Conservation (phyloP, 2,888 invertebrate species). For the Cotesia congregata region DNA sequence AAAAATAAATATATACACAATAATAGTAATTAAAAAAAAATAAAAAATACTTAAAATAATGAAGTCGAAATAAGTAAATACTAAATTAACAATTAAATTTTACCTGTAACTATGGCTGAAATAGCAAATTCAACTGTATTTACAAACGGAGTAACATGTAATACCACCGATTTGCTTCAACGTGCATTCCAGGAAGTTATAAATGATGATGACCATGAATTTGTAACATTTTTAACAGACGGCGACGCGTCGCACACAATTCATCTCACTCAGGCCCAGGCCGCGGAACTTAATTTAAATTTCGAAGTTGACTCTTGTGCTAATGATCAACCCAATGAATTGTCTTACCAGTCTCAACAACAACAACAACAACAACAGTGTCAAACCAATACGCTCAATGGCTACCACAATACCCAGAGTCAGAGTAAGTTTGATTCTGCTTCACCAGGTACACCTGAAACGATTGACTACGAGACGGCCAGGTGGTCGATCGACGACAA, state of each 20-base stretch:
- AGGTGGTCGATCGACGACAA: slow-evolving; percentile 27
- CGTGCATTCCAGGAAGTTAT: slow-evolving; percentile 66
- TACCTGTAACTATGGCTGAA: slow-evolving; percentile 55
- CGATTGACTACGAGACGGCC: slow-evolving; percentile 10
- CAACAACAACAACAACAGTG: slow-evolving; percentile 36
- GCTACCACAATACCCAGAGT: slow-evolving; percentile 27
- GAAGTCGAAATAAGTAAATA: slow-evolving; percentile 16
- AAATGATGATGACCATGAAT: slow-evolving; percentile 60
- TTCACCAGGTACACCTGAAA: background rate
- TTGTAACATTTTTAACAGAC: slow-evolving; percentile 63
- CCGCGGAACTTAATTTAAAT: slow-evolving; percentile 65
- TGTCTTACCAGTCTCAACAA: slow-evolving; percentile 46
- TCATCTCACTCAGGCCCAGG: slow-evolving; percentile 66
- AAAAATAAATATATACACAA: background rate
- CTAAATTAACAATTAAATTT: background rate
- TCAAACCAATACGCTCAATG: slow-evolving; percentile 46
- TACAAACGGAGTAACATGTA: slow-evolving; percentile 59
- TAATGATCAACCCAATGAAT: slow-evolving; percentile 49
- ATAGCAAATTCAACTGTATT: slow-evolving; percentile 59
- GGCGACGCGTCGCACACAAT: slow-evolving; percentile 63
- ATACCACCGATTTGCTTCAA: slow-evolving; percentile 62
- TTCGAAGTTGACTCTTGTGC: slow-evolving; percentile 58
- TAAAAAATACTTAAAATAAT: slow-evolving; percentile 37
- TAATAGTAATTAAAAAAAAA: background rate
- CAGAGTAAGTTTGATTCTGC: background rate